Base-by-base conservation (phyloP, 1,140 invertebrate species). In the Idris sp. region DNA sequence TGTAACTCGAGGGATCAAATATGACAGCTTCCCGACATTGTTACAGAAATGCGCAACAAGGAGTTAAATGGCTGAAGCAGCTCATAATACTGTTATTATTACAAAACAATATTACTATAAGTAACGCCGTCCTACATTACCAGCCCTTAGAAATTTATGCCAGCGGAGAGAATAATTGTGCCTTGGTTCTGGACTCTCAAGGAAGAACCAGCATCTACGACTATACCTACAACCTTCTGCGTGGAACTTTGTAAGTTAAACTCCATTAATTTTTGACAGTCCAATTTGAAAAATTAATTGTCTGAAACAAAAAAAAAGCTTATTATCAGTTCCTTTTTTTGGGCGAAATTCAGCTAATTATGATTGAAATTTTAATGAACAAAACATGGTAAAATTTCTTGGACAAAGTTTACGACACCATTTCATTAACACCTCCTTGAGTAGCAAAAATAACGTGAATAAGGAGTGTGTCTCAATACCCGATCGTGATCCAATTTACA, bases 211-310 rank as follows among this genome's bases (percentile, higher is more conserved):
- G 91, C 61, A 90, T 92, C 18, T 95, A 93, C 78, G 94, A 96
- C 84, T 95, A 95, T 82, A 93, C 92, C 74, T 90, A 93, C 51
- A 95, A 96, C 86, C 88, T 95, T 43, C 89, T 96, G 4, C 90
- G 93, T 76, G 93, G 92, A 67, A 87, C 88, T 35, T 86, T 90
- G 92, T 93, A 88, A 93, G 92, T 92, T 51, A 5, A 44, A 13
- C 19, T 4, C 2, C 19, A 58, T 65, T 68, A 58, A 31, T 54
- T 49, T 68, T 4, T 6, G 19, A 6, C 26, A n/a, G n/a, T n/a
- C n/a, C n/a, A n/a, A n/a, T n/a, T n/a, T n/a, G n/a, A n/a, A n/a
- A n/a, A n/a, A n/a, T n/a, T n/a, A n/a, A n/a, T n/a, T n/a, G n/a
- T n/a, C n/a, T n/a, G n/a, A n/a, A n/a, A n/a, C n/a, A n/a, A n/a